These are phyloP conservation scores for Chrysoperla carnea DNA, from an alignment of 1,140 invertebrate species.

Conservation along the genomic window DNA sequence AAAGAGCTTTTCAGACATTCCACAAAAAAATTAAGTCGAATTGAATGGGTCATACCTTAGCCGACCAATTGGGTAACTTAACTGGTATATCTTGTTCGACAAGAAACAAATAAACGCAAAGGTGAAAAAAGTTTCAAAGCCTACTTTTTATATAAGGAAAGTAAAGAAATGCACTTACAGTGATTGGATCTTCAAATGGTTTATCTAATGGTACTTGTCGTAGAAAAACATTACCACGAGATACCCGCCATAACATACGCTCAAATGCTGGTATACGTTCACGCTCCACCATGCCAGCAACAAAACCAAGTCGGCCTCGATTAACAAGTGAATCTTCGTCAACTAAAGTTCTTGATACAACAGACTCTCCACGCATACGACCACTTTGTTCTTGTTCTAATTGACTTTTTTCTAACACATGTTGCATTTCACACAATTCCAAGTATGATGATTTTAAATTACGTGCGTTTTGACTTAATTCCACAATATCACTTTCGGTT, in stretches of 20 bases:
- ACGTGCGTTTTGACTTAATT: not conserved
- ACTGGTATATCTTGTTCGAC: too few relatives aligned
- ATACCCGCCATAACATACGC: constrained; percentile 92
- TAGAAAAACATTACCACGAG: constrained; percentile 80
- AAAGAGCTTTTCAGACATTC: too few relatives aligned
- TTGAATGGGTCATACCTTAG: too few relatives aligned
- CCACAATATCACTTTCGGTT: not conserved
- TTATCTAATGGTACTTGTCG: constrained; percentile 72
- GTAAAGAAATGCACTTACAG: constrained; percentile 37
- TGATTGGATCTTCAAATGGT: constrained; percentile 76
- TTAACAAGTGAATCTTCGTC: not conserved
- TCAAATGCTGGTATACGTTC: not conserved
- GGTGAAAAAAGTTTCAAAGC: too few relatives aligned
- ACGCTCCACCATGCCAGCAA: not conserved
- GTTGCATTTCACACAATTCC: not conserved
- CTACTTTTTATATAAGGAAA: too few relatives aligned
- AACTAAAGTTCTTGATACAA: not conserved
- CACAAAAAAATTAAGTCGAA: too few relatives aligned
- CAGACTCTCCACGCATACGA: not conserved
- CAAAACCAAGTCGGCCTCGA: not conserved
- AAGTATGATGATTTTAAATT: not conserved
- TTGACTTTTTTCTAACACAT: not conserved
- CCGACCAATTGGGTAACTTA: too few relatives aligned
- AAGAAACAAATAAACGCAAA: too few relatives aligned
- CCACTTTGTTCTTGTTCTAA: not conserved